Percentiles rank a stretch among this genome's conserved stretches.
phyloP scores from a whole-genome alignment of 2,888 invertebrate genomes.

The Amblyjoppa fuscipennis region DNA sequence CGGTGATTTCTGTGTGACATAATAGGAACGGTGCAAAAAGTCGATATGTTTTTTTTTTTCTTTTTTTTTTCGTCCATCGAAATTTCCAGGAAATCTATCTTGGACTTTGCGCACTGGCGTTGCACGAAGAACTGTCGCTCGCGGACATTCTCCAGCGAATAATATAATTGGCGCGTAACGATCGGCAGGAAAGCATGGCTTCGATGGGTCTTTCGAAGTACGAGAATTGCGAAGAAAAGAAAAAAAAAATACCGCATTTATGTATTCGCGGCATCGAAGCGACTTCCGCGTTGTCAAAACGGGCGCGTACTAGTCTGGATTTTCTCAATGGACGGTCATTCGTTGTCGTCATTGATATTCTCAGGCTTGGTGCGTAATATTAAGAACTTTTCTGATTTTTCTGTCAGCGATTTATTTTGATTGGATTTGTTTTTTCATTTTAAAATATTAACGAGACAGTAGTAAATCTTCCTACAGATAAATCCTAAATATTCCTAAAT shows the following conservation, averaged over 20 bases:
- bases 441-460: not conserved
- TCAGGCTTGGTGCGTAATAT: not conserved
- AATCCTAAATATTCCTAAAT: too few relatives aligned
- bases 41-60: constrained; percentile 1
- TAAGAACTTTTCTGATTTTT: not conserved
- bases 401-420: not conserved
- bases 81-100: constrained; percentile 20
- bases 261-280: not conserved
- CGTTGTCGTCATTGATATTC: not conserved
- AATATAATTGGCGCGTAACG: constrained; percentile 15
- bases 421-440: not conserved
- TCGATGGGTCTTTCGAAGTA: not conserved
- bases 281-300: not conserved
- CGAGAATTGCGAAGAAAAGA: constrained; percentile 6
- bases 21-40: constrained; percentile 20
- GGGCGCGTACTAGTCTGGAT: not conserved
- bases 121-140: constrained; percentile 3
- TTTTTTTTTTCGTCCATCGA: not conserved
- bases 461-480: not conserved
- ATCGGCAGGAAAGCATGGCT: constrained; percentile 11
- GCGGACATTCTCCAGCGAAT: constrained; percentile 9
- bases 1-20: constrained; percentile 29
- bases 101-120: not conserved
- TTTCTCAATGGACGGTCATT: not conserved
- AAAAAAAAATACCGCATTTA: not conserved